Percentiles rank a stretch among this genome's conserved stretches.
Evolutionary conservation across 2,797 vertebrate genomes (phyloP).

Genomic region (Microhierax caerulescens): DNA sequence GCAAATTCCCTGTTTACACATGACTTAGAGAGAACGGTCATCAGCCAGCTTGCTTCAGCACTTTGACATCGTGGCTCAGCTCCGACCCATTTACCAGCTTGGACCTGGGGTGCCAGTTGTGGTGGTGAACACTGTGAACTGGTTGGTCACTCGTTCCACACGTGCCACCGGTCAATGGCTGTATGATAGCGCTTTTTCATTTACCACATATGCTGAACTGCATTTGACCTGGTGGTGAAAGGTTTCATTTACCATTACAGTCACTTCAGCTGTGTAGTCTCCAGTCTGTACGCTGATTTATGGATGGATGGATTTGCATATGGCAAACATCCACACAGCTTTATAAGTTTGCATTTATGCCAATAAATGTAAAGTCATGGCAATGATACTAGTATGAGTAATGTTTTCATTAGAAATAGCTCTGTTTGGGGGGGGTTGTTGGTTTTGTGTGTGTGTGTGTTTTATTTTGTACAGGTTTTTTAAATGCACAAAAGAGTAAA

Average conservation of each 20-base stretch:
- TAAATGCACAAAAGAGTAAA: not conserved
- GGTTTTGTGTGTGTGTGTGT: not conserved
- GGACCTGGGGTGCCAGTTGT: not conserved
- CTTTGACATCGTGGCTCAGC: not conserved
- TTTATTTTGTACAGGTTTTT: not conserved
- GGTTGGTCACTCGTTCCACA: not conserved
- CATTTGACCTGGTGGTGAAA: conserved; percentile 52
- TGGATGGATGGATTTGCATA: conserved; percentile 60
- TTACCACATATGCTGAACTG: conserved; percentile 50
- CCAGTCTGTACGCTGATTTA: conserved; percentile 40
- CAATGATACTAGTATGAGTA: conserved; percentile 33
- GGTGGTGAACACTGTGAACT: not conserved
- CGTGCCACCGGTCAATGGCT: not conserved
- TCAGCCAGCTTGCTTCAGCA: not conserved
- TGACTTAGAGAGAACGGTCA: not conserved
- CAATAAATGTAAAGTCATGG: conserved; percentile 47
- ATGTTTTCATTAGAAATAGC: conserved; percentile 48
- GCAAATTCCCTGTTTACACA: not conserved
- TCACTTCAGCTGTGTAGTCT: conserved; percentile 55
- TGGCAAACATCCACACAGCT: conserved; percentile 53
- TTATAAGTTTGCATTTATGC: conserved; percentile 24
- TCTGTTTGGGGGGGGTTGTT: not conserved
- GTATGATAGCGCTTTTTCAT: conserved; percentile 2
- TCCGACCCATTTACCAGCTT: not conserved
- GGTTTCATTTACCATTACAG: conserved; percentile 62